Evolutionary conservation across 1,140 invertebrate genomes (phyloP).

Genomic region (Eupeodes corollae): DNA sequence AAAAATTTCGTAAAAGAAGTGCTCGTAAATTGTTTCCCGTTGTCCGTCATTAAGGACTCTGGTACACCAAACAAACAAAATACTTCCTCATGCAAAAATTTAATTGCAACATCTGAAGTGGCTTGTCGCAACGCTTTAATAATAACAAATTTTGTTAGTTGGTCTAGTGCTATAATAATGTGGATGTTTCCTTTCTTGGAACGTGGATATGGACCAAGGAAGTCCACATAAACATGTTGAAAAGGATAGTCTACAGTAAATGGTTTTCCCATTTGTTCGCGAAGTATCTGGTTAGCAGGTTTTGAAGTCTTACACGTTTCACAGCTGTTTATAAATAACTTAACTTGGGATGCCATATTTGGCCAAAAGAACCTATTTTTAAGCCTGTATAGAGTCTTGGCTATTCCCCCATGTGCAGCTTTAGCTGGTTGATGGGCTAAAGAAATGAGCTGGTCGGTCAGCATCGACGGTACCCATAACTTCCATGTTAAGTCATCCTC

Average conservation of each 20-base stretch:
- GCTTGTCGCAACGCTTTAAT: conserved; percentile 3
- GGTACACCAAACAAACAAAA: too few species aligned
- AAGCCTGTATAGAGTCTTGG: not conserved
- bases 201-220: conserved; percentile 5
- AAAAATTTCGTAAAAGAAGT: not conserved
- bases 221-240: conserved; percentile 4
- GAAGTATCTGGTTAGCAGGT: not conserved
- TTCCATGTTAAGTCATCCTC: conserved; percentile 2
- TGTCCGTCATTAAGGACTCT: not conserved
- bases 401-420: too few species aligned
- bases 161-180: not conserved
- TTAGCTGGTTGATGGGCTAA: not conserved
- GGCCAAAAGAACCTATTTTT: conserved; percentile 4
- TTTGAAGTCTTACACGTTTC: conserved; percentile 3
- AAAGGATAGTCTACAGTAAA: not conserved
- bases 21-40: not conserved
- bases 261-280: not conserved
- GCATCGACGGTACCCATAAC: not conserved
- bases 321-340: not conserved
- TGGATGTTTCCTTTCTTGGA: conserved; percentile 1
- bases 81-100: not conserved
- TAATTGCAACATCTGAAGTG: not conserved
- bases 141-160: conserved; percentile 6
- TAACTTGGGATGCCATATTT: not conserved
- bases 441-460: not conserved